Evolutionary conservation across 2,888 invertebrate species (phyloP), one percentile per base, ranked within the genome.

Genomic region (Sepioteuthis lessoniana): DNA sequence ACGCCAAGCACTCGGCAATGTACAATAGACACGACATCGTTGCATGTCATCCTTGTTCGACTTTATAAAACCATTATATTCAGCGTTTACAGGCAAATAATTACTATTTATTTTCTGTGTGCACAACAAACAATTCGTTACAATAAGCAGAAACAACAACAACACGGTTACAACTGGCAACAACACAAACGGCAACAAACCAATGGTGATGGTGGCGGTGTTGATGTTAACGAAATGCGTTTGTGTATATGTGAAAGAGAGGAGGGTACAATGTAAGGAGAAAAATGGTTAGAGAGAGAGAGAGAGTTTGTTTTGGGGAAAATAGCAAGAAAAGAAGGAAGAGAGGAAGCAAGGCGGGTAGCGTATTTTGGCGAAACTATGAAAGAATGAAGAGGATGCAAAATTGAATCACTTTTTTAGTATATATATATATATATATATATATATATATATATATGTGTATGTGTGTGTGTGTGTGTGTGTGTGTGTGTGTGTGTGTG

Each of bases 31-130:
- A 76, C 76, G 76, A 35, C 76, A n/a, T n/a, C 35, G 76, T 16
- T 76, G 0, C 76, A n/a, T n/a, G n/a, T n/a, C 76, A 76, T n/a
- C n/a, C n/a, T n/a, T 76, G n/a, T 76, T 76, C n/a, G 76, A n/a
- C n/a, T 76, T 76, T 76, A 76, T 76, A 76, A 76, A 76, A 76
- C 76, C n/a, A 76, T 76, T 76, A 76, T 76, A 10, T 76, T n/a
- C 76, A n/a, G 16, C 76, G 76, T 76, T 76, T 76, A n/a, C 76
- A 76, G 76, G 35, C n/a, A 76, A 76, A 76, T 76, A 76, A 76
- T 76, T 76, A 76, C 76, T 76, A n/a, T 76, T 76, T 76, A n/a
- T n/a, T 76, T 76, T 55, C 55, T 76, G n/a, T 13, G n/a, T 35
- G n/a, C 76, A 76, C n/a, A 19, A 76, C n/a, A 76, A 76, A 76